Evolutionary conservation across 2,113 vertebrate species (phyloP), one percentile per base, ranked within the genome.

Genomic region (Carollia perspicillata): DNA sequence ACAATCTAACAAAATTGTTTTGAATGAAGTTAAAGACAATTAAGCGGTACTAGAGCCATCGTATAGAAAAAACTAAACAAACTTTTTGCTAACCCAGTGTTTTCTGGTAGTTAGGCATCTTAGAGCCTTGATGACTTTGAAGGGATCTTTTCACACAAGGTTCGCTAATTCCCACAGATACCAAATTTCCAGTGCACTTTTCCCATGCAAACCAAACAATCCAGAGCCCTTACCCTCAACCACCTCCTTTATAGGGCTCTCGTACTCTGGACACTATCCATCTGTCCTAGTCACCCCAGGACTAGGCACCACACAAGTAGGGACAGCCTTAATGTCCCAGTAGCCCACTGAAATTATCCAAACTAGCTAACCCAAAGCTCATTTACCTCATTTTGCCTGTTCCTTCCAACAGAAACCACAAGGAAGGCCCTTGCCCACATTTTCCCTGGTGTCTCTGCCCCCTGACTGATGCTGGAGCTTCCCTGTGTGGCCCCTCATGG

Each of bases 151-250:
- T 2, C 18, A 74, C 14, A 23, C 7, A 55, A 60, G 8, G 2
- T 33, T 72, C 93, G 65, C 44, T 72, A 65, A 79, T 72, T 90
- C 10, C 58, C 53, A 44, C 83, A 60, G 68, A 37, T 4, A 78
- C 22, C 42, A 72, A 71, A 69, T 18, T 68, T 58, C 9, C 5
- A 75, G 75, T 11, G 20, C 0, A 16, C 6, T 49, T 86, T 72
- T 14, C 66, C 30, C 55, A 58, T 13, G 37, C 7, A 37, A 75
- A 88, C 9, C 40, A 47, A 69, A 20, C 12, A 37, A 75, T 35
- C 17, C 58, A 60, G 55, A 75, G 28, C 11, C 17, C 53, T 80
- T 13, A 93, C 40, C 3, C 69, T 18, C 13, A 80, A 16, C 68
- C 44, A 22, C 18, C 22, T 85, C 42, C 44, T 51, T 75, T 26